phyloP scores from a whole-genome alignment of 2,113 vertebrate genomes.

The Varanus komodoensis region DNA sequence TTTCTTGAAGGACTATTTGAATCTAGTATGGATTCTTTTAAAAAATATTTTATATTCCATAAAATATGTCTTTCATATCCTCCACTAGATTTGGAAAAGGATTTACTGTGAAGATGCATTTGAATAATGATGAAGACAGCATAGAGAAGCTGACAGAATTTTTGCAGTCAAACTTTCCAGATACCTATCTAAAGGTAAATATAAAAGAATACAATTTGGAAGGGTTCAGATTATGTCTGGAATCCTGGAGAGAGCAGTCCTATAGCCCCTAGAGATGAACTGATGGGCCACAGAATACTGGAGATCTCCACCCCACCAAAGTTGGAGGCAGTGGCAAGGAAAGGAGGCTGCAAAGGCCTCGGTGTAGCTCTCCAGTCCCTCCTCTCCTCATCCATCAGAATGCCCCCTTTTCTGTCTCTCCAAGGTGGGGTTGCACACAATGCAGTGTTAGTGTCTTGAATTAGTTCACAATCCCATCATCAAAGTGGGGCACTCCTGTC shows the following conservation, averaged over 20 bases:
- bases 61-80: slow-evolving; percentile 45
- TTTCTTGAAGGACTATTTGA: slow-evolving; percentile 11
- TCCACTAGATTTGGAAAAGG: slow-evolving; percentile 90
- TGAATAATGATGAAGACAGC: slow-evolving; percentile 80
- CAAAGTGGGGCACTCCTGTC: slow-evolving; percentile 2
- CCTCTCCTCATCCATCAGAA: no score
- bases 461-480: not conserved
- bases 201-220: slow-evolving; percentile 17
- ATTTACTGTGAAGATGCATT: slow-evolving; percentile 97
- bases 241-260: not conserved
- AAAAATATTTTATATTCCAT: slow-evolving; percentile 5
- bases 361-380: no score
- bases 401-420: no score
- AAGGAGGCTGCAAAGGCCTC: no score
- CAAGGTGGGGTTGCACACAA: no score
- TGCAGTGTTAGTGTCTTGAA: not conserved
- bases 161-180: slow-evolving; percentile 90
- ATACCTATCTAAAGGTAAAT: slow-evolving; percentile 92
- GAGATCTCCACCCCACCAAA: no score
- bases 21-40: not conserved
- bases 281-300: no score
- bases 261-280: no score
- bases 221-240: not conserved
- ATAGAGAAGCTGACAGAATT: slow-evolving; percentile 87
- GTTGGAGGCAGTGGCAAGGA: not conserved